These are phyloP conservation scores for Oxygymnocypris stewartii DNA, from an alignment of 2,113 vertebrate species.

Conservation along the genomic window DNA sequence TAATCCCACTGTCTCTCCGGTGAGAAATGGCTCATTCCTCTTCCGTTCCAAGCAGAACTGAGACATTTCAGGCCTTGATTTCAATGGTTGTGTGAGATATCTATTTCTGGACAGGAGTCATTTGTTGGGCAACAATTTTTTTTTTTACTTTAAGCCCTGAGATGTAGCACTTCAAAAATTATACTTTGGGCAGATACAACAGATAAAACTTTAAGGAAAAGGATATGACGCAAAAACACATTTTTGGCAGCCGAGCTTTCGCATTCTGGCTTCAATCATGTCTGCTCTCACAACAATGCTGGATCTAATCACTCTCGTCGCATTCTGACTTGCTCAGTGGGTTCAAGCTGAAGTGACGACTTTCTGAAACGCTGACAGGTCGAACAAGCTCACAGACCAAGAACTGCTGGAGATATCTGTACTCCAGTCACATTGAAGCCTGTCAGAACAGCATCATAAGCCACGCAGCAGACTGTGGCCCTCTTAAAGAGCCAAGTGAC, in stretches of 20 bases:
- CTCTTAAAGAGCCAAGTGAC: slow-evolving; percentile 38
- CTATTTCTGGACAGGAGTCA: slow-evolving; percentile 21
- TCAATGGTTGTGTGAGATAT: slow-evolving; percentile 2
- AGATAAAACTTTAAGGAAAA: slow-evolving; percentile 15
- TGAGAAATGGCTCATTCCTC: slow-evolving; percentile 24
- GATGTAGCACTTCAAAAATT: neutral
- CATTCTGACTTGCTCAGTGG: neutral
- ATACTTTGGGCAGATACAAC: slow-evolving; percentile 9
- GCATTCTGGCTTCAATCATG: neutral
- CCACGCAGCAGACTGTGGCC: slow-evolving; percentile 29
- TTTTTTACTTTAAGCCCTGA: neutral
- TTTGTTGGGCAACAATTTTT: neutral
- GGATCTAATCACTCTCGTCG: slow-evolving; percentile 22
- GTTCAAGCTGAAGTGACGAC: slow-evolving; percentile 17
- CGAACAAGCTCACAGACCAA: slow-evolving; percentile 47
- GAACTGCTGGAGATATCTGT: slow-evolving; percentile 35
- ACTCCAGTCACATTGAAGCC: neutral
- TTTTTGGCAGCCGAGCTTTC: neutral
- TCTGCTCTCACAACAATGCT: slow-evolving; percentile 3
- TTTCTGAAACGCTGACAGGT: slow-evolving; percentile 38
- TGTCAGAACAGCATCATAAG: slow-evolving; percentile 25
- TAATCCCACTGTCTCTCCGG: slow-evolving; percentile 1
- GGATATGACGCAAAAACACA: neutral
- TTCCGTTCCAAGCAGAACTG: slow-evolving; percentile 7
- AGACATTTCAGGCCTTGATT: slow-evolving; percentile 20